Conservation (phyloP, 1,140 invertebrate species). For the Trypoxylus dichotomus region DNA sequence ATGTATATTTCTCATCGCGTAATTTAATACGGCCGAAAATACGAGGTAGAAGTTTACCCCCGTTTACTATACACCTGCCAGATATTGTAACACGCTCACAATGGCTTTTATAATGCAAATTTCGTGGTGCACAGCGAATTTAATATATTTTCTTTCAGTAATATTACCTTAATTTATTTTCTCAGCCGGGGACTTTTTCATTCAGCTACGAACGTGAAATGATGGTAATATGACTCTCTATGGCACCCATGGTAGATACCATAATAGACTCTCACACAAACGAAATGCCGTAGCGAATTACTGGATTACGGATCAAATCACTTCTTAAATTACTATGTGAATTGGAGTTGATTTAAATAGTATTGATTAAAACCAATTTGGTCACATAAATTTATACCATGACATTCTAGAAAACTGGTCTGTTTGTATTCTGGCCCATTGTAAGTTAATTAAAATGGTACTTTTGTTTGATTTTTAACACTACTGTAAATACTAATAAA, state of each 20-base stretch:
- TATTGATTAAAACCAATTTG: no score
- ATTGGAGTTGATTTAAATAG: not conserved
- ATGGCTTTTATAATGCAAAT: conserved; percentile 3
- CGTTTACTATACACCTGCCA: conserved; percentile 1
- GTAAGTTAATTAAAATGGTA: no score
- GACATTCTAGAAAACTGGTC: no score
- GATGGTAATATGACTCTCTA: not conserved
- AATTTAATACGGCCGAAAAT: conserved; percentile 1
- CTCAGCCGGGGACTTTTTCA: not conserved
- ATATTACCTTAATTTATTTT: not conserved
- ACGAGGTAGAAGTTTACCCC: not conserved
- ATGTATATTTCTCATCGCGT: not conserved
- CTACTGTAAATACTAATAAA: no score
- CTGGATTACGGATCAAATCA: not conserved
- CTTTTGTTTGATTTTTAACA: no score
- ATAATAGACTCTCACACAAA: not conserved
- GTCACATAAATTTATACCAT: no score
- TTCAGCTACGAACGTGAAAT: not conserved
- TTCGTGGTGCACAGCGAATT: not conserved
- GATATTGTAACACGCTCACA: not conserved
- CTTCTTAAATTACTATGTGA: not conserved
- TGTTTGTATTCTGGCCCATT: no score
- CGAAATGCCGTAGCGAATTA: not conserved
- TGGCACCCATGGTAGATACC: no score
- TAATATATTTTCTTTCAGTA: conserved; percentile 4